Conservation (phyloP, 2,797 vertebrate species). For the Platyrinchus mystaceus region DNA sequence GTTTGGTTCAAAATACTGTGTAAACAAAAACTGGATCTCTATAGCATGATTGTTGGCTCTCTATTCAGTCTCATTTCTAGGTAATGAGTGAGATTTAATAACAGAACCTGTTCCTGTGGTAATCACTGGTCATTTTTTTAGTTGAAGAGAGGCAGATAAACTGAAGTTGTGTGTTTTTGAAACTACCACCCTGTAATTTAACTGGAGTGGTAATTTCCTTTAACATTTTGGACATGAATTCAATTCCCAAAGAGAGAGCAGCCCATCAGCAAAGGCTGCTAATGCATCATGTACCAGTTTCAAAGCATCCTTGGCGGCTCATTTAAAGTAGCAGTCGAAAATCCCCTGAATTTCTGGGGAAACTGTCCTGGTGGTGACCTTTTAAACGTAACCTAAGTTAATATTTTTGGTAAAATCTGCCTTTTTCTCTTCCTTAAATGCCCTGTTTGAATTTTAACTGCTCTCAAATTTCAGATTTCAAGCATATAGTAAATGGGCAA, state of each 20-base stretch:
- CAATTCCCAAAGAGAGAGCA: background rate
- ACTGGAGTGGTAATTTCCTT: constrained; percentile 5
- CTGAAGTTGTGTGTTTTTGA: background rate
- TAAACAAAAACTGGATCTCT: background rate
- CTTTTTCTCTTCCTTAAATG: background rate
- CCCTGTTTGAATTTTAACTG: background rate
- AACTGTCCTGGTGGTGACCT: background rate
- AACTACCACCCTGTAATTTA: constrained; percentile 18
- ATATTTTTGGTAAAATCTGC: background rate
- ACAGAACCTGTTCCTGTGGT: background rate
- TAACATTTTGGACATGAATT: background rate
- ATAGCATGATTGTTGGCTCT: background rate
- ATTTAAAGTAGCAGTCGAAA: background rate
- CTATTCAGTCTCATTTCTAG: background rate
- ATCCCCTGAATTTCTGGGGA: constrained; percentile 9
- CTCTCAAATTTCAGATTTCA: background rate
- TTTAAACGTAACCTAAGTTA: background rate
- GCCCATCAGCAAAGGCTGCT: background rate
- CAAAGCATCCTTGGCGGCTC: background rate
- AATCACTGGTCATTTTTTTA: background rate
- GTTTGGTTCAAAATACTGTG: background rate
- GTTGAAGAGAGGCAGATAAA: background rate
- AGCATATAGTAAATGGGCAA: background rate
- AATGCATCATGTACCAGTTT: background rate
- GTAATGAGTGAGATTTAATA: background rate